Evolutionary conservation across 2,113 vertebrate species (phyloP), one percentile per base, ranked within the genome.

Genomic region (Anseranas semipalmata): DNA sequence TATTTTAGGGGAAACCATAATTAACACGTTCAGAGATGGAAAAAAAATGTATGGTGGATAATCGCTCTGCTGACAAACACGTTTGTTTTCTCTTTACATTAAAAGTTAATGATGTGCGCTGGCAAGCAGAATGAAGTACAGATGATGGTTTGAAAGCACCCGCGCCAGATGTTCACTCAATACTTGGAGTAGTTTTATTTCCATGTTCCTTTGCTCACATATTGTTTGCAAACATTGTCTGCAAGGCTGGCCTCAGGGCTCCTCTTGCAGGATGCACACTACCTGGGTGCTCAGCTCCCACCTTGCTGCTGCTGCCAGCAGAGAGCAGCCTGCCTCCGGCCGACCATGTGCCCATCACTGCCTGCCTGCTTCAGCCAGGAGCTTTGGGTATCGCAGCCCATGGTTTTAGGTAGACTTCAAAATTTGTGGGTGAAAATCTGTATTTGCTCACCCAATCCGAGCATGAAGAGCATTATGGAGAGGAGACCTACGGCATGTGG

Each of bases 71-170:
- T 89, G 70, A 95, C 84, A 94, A 95, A 94, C 80, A 93, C 76
- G 67, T 94, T 97, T 97, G 86, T 95, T 97, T 95, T 45, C 60
- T 93, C 85, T 94, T 87, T 91, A 65, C 62, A 95, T 94, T 92
- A 91, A 95, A 96, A 96, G 79, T 91, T 96, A 96, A 96, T 85
- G 84, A 94, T 82, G 84, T 95, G 77, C 62, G 58, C 58, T 96
- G 94, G 70, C 74, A 91, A 79, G 85, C 66, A 95, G 87, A 93
- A 96, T 53, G 81, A 91, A 92, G 70, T 48, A 82, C 94, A 96
- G 87, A 89, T 65, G 84, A 96, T 53, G 62, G 39, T 76, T 91
- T 87, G 89, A 94, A 96, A 92, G 66, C 74, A 79, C 87, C 89
- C 84, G 45, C 76, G 81, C 91, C 93, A 96, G 87, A 95, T 96